Evolutionary conservation across 1,140 invertebrate species (phyloP), one percentile per base, ranked within the genome.

Genomic region (Triops cancriformis): DNA sequence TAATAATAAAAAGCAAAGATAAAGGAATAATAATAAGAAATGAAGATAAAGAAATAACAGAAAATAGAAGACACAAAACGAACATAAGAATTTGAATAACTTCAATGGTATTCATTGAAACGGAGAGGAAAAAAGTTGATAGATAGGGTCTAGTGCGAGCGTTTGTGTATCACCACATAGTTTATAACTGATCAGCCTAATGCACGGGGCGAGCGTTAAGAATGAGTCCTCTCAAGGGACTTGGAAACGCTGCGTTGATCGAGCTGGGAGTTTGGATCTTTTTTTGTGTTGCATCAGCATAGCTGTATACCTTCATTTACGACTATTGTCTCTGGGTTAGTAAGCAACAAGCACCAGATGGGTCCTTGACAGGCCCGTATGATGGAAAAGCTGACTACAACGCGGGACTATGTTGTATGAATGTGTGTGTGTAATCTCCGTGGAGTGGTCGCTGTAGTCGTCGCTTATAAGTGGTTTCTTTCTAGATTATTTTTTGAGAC

Each of bases 281-380:
- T 64, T 64, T 64, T 64, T 23, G 23, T 23, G 51, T 64, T 64
- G 51, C n/a, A 64, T 64, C 51, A 64, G 51, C 51, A 6, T 64
- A 37, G 51, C 6, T 64, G 51, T 64, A 64, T 23, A 64, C 51
- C 51, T 64, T 64, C 51, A 64, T 64, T 64, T 64, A 64, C 51
- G 51, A 64, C 51, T 64, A 64, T 64, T 64, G 51, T 64, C 51
- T 64, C 14, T n/a, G 51, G 51, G 51, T 64, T 64, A 64, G 51
- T 64, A 64, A 64, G 51, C 51, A 64, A 23, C 51, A 64, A 64
- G 51, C 51, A 64, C 51, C 51, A 64, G 51, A 64, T 64, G 51
- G 51, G 51, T 64, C 51, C 51, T 64, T 64, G 51, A 64, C 51
- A 64, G 51, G 14, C 51, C 51, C 51, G 18, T 64, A 64, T 64